Evolutionary conservation across 2,888 invertebrate species (phyloP).

Genomic region (Perdita meconis): DNA sequence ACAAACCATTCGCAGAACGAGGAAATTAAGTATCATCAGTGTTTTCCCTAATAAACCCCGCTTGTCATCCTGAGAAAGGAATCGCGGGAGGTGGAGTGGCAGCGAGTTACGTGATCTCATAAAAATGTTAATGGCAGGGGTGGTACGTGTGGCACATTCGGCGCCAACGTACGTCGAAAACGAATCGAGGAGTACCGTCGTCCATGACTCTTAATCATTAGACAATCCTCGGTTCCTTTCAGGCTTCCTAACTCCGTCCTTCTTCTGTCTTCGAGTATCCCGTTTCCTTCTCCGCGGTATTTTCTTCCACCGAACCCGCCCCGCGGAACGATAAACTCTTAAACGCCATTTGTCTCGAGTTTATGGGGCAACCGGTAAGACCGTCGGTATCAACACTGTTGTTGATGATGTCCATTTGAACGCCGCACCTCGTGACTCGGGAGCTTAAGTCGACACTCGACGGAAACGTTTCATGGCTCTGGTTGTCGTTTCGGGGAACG

Average conservation of each 20-base stretch:
- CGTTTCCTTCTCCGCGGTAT: conserved; percentile 39
- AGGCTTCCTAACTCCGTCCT: conserved; percentile 16
- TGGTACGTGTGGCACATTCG: conserved; percentile 23
- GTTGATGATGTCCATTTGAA: conserved; percentile 72
- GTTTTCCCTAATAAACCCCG: conserved; percentile 29
- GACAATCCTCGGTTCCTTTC: conserved; percentile 11
- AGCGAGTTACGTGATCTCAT: conserved; percentile 78
- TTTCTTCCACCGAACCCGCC: conserved; percentile 30
- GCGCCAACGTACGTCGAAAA: not conserved
- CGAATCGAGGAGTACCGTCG: conserved; percentile 12
- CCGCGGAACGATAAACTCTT: conserved; percentile 63
- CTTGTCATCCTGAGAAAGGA: conserved; percentile 11
- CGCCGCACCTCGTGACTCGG: conserved; percentile 40
- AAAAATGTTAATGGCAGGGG: conserved; percentile 79
- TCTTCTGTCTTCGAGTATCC: conserved; percentile 28
- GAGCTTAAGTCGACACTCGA: conserved; percentile 44
- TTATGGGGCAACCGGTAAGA: conserved; percentile 70
- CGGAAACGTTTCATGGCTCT: conserved; percentile 26
- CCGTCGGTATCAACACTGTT: conserved; percentile 72
- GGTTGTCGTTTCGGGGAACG: conserved; percentile 10
- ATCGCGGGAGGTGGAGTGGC: conserved; percentile 21
- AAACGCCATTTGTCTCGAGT: conserved; percentile 75
- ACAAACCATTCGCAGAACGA: not conserved
- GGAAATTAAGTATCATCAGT: conserved; percentile 25
- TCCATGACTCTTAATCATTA: conserved; percentile 37